A percentile compares a stretch with the other conserved stretches of the same genome.
Evolutionary conservation across 2,888 invertebrate genomes (phyloP).

Genomic region (Lycophotia porphyrea): DNA sequence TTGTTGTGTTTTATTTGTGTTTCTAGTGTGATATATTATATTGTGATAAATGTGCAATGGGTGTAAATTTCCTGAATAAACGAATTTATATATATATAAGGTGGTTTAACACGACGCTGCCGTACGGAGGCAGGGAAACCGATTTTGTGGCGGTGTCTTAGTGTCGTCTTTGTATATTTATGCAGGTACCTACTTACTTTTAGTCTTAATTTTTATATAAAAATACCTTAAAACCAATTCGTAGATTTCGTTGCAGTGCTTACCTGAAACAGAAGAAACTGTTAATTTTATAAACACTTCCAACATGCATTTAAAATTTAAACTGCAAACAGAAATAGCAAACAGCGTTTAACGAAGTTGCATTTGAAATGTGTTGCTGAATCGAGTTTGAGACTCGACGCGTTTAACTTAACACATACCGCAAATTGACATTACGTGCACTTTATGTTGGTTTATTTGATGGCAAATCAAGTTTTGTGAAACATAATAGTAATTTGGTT

Average conservation of each 20-base stretch:
- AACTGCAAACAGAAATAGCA: not conserved
- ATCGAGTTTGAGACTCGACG: conserved; percentile 3
- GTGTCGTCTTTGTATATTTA: too few relatives aligned
- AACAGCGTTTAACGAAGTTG: conserved; percentile 13
- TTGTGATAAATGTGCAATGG: too few relatives aligned
- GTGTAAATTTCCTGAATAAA: too few relatives aligned
- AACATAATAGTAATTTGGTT: not conserved
- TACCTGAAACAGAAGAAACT: conserved; percentile 38
- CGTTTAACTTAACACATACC: conserved; percentile 17
- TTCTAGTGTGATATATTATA: too few relatives aligned
- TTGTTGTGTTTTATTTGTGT: too few relatives aligned
- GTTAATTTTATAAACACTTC: conserved; percentile 13
- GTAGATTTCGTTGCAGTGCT: not conserved
- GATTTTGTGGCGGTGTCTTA: not conserved
- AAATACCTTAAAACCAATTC: not conserved
- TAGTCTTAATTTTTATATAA: not conserved
- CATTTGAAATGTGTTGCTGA: conserved; percentile 26
- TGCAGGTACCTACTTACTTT: too few relatives aligned
- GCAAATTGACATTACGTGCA: conserved; percentile 6
- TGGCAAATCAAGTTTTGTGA: not conserved
- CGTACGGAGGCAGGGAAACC: not conserved
- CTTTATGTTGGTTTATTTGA: not conserved
- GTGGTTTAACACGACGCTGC: not conserved
- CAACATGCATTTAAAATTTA: conserved; percentile 13
- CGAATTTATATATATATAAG: too few relatives aligned